phyloP scores from a whole-genome alignment of 2,797 vertebrate genomes.

The Sylvia borin region DNA sequence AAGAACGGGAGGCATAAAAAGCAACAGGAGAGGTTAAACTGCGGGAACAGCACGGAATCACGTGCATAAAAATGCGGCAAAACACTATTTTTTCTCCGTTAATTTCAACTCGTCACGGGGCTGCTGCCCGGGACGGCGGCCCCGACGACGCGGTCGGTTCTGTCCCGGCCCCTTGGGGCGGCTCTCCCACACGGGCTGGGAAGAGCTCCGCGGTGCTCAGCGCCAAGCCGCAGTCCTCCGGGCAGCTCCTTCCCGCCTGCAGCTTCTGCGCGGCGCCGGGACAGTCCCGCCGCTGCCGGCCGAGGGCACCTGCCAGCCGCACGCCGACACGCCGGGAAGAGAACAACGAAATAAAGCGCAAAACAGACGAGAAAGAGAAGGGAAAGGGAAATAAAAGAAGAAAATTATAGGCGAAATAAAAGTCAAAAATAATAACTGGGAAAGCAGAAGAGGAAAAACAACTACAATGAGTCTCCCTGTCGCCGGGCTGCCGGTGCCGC shows the following conservation, averaged over 20 bases:
- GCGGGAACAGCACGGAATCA: not conserved
- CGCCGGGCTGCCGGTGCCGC: not conserved
- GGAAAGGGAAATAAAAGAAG: not conserved
- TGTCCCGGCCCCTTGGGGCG: no score
- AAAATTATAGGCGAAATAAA: not conserved
- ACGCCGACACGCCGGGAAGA: not conserved
- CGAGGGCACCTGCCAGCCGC: not conserved
- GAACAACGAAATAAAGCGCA: not conserved
- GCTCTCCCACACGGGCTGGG: accelerated
- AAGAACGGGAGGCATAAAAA: not conserved
- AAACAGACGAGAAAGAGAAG: not conserved
- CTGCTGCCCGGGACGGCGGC: not conserved
- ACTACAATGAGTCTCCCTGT: not conserved
- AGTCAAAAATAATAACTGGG: not conserved
- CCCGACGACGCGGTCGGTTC: no score
- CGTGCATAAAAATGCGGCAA: not conserved
- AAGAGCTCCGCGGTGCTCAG: not conserved
- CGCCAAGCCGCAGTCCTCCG: not conserved
- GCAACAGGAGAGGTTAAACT: not conserved
- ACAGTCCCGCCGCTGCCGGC: not conserved
- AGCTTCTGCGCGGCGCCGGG: not conserved
- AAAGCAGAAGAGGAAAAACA: not conserved
- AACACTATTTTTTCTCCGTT: not conserved
- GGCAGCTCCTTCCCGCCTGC: not conserved
- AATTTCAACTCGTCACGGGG: not conserved